Percentiles rank a stretch among this genome's conserved stretches.
phyloP scores from a whole-genome alignment of 2,888 invertebrate genomes.

The Pseudanteris insignis region DNA sequence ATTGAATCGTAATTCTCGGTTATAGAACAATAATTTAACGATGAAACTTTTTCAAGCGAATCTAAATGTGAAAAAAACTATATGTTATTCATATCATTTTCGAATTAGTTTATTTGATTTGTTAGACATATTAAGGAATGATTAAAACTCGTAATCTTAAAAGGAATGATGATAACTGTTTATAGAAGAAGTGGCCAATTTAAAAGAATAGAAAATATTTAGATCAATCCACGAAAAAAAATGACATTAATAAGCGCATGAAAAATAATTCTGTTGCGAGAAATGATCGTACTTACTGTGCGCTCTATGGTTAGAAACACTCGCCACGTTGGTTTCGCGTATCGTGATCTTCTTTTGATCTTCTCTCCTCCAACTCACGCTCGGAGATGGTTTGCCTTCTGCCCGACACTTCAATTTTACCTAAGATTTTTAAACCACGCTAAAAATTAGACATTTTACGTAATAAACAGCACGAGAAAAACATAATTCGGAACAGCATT shows the following conservation, averaged over 20 bases:
- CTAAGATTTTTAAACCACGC: constrained; percentile 42
- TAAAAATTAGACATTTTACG: background rate
- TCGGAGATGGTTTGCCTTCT: constrained; percentile 81
- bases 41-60: too few species aligned
- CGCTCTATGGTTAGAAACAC: constrained; percentile 43
- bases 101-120: too few species aligned
- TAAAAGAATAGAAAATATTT: background rate
- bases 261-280: constrained; percentile 1
- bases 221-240: background rate
- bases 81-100: too few species aligned
- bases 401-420: constrained; percentile 73
- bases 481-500: background rate
- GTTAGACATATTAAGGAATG: too few species aligned
- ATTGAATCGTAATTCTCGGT: too few species aligned
- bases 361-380: constrained; percentile 85
- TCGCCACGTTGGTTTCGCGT: constrained; percentile 70
- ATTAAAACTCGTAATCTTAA: too few species aligned
- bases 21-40: too few species aligned
- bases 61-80: too few species aligned
- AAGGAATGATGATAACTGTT: too few species aligned
- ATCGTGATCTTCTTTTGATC: constrained; percentile 83
- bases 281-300: constrained; percentile 44
- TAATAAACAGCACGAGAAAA: background rate
- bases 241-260: background rate
- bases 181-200: background rate